phyloP scores from a whole-genome alignment of 1,140 invertebrate species.

The Atta texana region DNA sequence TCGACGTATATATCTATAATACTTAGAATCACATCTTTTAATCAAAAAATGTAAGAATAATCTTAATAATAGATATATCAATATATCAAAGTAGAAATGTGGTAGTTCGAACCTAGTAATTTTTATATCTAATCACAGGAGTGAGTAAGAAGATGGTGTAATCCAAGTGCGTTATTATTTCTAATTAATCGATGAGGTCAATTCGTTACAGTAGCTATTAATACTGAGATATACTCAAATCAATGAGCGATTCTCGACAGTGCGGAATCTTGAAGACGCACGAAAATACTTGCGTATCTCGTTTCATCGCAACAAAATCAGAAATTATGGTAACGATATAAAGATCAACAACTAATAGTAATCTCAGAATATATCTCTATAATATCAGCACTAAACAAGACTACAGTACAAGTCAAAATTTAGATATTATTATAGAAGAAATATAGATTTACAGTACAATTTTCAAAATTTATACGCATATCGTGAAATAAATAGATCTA shows the following conservation, averaged over 20 bases:
- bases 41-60: slow-evolving; percentile 39
- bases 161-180: slow-evolving; percentile 39
- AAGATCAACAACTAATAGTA: slow-evolving; percentile 18
- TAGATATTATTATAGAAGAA: slow-evolving; percentile 12
- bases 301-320: neutral
- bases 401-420: slow-evolving; percentile 40
- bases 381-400: neutral
- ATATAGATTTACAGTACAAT: neutral
- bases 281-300: neutral
- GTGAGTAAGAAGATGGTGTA: neutral
- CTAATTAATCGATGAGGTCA: slow-evolving; percentile 1
- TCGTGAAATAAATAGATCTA: slow-evolving; percentile 14
- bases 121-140: slow-evolving; percentile 37
- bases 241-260: neutral
- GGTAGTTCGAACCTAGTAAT: slow-evolving; percentile 37
- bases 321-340: slow-evolving; percentile 1
- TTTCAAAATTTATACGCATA: neutral
- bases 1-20: slow-evolving; percentile 29
- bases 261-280: neutral
- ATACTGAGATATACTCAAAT: slow-evolving; percentile 41
- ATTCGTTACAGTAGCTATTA: slow-evolving; percentile 33
- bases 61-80: neutral
- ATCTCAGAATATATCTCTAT: neutral
- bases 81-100: slow-evolving; percentile 46
- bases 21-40: slow-evolving; percentile 24